Evolutionary conservation across 2,888 invertebrate genomes (phyloP).

Genomic region (Acanthosepion lycidas): DNA sequence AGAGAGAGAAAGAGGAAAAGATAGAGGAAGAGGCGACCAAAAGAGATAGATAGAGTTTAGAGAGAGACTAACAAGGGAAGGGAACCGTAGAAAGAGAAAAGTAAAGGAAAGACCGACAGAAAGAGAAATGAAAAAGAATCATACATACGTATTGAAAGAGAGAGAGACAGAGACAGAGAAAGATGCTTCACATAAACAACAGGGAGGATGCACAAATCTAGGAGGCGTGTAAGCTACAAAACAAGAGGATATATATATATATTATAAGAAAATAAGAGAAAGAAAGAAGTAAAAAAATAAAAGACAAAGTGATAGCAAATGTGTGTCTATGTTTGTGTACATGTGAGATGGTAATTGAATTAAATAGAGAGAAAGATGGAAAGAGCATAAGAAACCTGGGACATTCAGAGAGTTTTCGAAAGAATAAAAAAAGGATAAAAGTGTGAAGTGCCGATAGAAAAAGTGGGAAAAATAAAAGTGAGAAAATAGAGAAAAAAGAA

Average conservation of each 20-base stretch:
- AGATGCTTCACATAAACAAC: no score
- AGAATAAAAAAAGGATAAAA: neutral
- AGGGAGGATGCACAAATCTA: no score
- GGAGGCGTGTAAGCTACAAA: no score
- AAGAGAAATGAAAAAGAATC: neutral
- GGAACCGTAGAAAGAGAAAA: neutral
- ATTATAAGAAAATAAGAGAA: no score
- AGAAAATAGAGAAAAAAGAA: neutral
- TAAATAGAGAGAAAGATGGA: neutral
- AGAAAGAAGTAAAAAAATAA: neutral
- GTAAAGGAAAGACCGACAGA: neutral
- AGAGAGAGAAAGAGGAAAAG: neutral
- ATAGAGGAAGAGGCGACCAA: neutral
- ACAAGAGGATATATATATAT: neutral
- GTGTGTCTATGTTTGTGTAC: neutral
- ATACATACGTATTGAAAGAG: neutral
- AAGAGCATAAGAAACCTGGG: neutral
- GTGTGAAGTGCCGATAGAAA: neutral
- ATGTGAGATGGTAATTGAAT: neutral
- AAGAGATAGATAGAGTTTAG: neutral
- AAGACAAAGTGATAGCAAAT: neutral
- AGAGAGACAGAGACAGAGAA: neutral
- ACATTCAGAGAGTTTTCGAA: neutral
- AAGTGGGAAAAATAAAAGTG: neutral
- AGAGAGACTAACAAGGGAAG: neutral